Percentiles rank a stretch among this genome's conserved stretches.
These are phyloP conservation scores for Lophius piscatorius DNA, from an alignment of 2,113 vertebrate genomes.

Conservation along the genomic window DNA sequence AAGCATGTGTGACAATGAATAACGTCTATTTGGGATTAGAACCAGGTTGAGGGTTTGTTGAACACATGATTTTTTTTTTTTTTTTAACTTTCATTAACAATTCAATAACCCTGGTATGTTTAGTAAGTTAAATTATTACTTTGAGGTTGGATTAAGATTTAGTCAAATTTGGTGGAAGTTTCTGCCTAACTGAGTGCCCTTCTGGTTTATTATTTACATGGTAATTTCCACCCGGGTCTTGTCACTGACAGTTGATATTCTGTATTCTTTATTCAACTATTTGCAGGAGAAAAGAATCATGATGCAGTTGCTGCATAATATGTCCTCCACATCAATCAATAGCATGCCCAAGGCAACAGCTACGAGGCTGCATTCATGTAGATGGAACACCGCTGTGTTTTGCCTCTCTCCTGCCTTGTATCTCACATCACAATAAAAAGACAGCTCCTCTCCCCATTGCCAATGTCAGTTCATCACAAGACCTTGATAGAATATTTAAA, in stretches of 20 bases:
- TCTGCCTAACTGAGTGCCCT: no score
- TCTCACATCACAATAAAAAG: slow-evolving; percentile 44
- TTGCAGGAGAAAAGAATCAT: slow-evolving; percentile 37
- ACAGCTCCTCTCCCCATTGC: slow-evolving; percentile 19
- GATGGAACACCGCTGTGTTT: slow-evolving; percentile 39
- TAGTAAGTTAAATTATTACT: no score
- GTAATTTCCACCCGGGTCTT: slow-evolving; percentile 16
- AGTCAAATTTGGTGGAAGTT: no score
- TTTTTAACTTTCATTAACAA: no score
- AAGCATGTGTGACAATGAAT: no score
- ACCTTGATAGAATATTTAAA: slow-evolving; percentile 58
- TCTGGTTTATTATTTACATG: background rate
- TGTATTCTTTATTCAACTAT: slow-evolving; percentile 30
- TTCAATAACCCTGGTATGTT: no score
- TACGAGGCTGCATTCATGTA: slow-evolving; percentile 49
- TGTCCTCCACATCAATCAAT: slow-evolving; percentile 52
- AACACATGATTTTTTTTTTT: no score
- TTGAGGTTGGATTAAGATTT: no score
- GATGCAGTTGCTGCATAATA: slow-evolving; percentile 46
- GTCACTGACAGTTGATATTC: slow-evolving; percentile 3
- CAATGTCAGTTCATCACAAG: slow-evolving; percentile 49
- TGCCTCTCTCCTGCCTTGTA: slow-evolving; percentile 24
- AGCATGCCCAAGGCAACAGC: slow-evolving; percentile 61
- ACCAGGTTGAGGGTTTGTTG: no score
- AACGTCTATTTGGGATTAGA: no score